Percentiles rank a stretch among this genome's conserved stretches.
These are phyloP conservation scores for Pristionchus entomophagus DNA, from an alignment of 2,888 invertebrate genomes.

Conservation along the genomic window DNA sequence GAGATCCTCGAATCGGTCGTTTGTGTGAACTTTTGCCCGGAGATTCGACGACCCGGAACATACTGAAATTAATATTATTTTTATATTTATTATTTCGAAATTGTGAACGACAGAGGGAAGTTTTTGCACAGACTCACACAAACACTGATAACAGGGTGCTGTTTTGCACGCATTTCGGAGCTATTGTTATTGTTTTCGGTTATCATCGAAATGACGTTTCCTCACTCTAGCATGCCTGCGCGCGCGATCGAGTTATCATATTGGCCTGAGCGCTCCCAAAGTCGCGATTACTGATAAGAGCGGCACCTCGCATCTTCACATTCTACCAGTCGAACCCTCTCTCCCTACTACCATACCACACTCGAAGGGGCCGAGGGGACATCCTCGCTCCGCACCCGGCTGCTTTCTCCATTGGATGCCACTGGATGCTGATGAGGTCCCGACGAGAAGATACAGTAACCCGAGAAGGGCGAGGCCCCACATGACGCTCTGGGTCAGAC, in stretches of 20 bases:
- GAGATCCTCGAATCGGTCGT: constrained; percentile 12
- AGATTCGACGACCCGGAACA: constrained; percentile 34
- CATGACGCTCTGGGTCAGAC: neutral
- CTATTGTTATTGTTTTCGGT: neutral
- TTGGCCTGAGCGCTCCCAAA: neutral
- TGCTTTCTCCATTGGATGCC: constrained; percentile 17
- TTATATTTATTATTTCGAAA: neutral
- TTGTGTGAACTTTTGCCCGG: neutral
- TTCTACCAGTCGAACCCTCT: too few species aligned
- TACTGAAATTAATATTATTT: constrained; percentile 7
- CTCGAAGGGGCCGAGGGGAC: neutral
- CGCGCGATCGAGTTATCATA: constrained; percentile 1
- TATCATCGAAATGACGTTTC: neutral
- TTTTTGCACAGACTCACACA: neutral
- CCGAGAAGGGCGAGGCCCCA: neutral
- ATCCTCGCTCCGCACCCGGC: neutral
- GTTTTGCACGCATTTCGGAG: neutral
- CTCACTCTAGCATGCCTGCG: neutral
- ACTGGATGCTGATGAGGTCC: neutral
- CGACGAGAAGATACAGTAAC: neutral
- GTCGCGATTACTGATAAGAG: neutral
- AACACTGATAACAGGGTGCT: neutral
- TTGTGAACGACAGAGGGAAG: neutral
- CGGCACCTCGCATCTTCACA: neutral
- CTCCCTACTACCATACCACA: neutral